Conservation (phyloP, 2,113 vertebrate genomes). For the Oxygymnocypris stewartii region DNA sequence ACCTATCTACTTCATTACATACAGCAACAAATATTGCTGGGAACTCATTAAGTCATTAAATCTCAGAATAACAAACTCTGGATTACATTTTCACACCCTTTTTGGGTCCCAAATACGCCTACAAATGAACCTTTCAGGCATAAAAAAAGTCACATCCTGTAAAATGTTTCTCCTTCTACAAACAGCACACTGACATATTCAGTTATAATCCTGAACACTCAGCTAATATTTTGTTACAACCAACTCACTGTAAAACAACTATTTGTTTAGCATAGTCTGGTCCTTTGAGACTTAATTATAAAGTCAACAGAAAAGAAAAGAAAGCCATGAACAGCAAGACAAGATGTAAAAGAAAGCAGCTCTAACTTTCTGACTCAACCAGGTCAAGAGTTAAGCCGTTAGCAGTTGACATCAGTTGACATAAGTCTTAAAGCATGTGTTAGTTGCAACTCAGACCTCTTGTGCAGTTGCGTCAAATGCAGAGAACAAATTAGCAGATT, state of each 20-base stretch:
- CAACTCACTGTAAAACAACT: not conserved
- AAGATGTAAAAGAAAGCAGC: not conserved
- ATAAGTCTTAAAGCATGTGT: slow-evolving; percentile 33
- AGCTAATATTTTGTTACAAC: not conserved
- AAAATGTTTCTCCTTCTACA: not conserved
- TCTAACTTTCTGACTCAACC: not conserved
- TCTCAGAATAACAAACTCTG: not conserved
- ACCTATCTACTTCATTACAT: no score
- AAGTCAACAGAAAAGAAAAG: not conserved
- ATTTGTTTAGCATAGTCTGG: not conserved
- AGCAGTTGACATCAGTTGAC: slow-evolving; percentile 19
- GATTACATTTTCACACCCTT: not conserved
- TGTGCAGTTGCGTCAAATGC: slow-evolving; percentile 49
- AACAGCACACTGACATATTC: not conserved
- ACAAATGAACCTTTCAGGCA: not conserved
- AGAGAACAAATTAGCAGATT: slow-evolving; percentile 60
- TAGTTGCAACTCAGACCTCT: slow-evolving; percentile 27
- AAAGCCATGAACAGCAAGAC: not conserved
- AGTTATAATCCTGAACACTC: not conserved
- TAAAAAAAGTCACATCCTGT: not conserved
- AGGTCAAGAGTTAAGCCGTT: not conserved
- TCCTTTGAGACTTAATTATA: slow-evolving; percentile 2
- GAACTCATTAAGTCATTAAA: not conserved
- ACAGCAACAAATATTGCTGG: not conserved
- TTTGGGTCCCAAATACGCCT: no score